Conservation (phyloP, 2,888 invertebrate species). For the Dasysyrphus tricinctus region DNA sequence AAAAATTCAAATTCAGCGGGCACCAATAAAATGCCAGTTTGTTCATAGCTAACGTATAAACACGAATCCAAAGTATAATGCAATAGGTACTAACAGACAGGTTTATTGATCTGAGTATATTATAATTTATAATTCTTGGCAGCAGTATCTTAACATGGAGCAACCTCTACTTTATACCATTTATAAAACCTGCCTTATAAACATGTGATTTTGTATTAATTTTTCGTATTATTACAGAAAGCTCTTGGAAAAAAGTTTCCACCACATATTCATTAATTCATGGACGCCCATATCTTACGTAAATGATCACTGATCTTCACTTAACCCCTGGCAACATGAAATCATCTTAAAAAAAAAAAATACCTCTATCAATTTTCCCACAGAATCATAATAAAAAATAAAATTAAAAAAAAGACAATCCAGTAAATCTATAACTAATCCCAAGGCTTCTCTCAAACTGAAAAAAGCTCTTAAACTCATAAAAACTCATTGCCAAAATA, state of each 20-base stretch:
- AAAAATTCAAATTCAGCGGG: too few relatives aligned
- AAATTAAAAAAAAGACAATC: not conserved
- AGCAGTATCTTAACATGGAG: too few relatives aligned
- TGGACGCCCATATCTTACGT: not conserved
- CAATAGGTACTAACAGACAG: too few relatives aligned
- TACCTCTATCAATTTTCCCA: not conserved
- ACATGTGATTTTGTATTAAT: too few relatives aligned
- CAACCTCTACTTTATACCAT: too few relatives aligned
- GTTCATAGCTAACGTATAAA: too few relatives aligned
- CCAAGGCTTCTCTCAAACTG: conserved; percentile 17
- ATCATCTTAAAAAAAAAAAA: not conserved
- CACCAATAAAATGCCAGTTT: too few relatives aligned
- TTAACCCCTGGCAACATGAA: not conserved
- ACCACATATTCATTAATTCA: not conserved
- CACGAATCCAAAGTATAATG: too few relatives aligned
- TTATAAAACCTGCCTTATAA: too few relatives aligned
- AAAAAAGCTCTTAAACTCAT: conserved; percentile 39
- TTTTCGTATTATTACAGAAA: not conserved
- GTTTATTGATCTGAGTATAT: too few relatives aligned
- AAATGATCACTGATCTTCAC: conserved; percentile 1
- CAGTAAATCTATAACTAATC: conserved; percentile 53
- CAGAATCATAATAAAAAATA: conserved; percentile 8
- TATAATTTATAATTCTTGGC: too few relatives aligned
- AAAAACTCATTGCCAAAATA: conserved; percentile 50
- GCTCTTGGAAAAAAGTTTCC: not conserved